phyloP scores from a whole-genome alignment of 2,888 invertebrate genomes.

The Salpingus planirostris region DNA sequence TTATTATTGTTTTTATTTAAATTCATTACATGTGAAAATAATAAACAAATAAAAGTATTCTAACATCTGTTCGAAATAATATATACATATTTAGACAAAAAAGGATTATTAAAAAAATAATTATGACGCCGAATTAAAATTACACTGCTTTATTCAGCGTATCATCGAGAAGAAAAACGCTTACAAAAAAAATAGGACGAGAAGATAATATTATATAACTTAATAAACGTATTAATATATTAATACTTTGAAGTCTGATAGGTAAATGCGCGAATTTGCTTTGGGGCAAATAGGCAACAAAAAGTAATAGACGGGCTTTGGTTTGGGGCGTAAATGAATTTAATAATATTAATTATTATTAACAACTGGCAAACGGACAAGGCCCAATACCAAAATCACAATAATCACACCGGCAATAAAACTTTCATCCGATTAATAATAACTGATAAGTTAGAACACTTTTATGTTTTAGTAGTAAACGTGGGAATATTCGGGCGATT shows the following conservation, averaged over 20 bases:
- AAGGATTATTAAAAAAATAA: slow-evolving; percentile 30
- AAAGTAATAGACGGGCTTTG: slow-evolving; percentile 25
- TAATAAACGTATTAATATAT: slow-evolving; percentile 32
- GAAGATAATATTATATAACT: too few species aligned
- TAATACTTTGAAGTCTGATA: slow-evolving; percentile 37
- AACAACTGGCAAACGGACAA: slow-evolving; percentile 31
- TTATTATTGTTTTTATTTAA: slow-evolving; percentile 31
- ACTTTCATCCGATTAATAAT: too few species aligned
- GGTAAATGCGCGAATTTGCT: too few species aligned
- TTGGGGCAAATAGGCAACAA: background rate
- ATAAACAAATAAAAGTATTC: slow-evolving; percentile 40
- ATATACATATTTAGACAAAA: slow-evolving; percentile 36
- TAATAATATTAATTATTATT: slow-evolving; percentile 24
- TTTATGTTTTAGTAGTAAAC: too few species aligned
- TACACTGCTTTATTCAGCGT: slow-evolving; percentile 28
- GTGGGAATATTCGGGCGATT: too few species aligned
- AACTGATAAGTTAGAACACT: too few species aligned
- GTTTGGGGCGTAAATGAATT: slow-evolving; percentile 31
- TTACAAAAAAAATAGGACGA: slow-evolving; percentile 19
- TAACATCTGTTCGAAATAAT: slow-evolving; percentile 38
- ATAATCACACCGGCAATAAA: slow-evolving; percentile 26
- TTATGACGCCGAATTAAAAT: slow-evolving; percentile 35
- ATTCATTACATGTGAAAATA: slow-evolving; percentile 37
- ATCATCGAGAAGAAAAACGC: slow-evolving; percentile 24
- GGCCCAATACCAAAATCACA: slow-evolving; percentile 33